Conservation (phyloP, 2,113 vertebrate genomes). For the Cyanoliseus patagonus region DNA sequence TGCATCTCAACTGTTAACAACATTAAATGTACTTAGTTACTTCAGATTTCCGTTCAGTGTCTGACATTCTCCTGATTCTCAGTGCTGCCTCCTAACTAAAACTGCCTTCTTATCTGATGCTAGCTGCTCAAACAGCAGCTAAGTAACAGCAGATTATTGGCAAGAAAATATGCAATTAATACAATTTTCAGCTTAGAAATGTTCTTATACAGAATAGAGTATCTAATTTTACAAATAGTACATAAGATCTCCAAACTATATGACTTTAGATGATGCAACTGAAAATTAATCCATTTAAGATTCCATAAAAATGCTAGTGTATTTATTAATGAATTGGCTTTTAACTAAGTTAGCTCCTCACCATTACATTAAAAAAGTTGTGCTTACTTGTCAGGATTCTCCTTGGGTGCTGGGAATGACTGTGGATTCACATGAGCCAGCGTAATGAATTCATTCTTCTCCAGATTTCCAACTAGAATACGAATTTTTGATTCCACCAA, state of each 20-base stretch:
- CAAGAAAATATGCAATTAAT: not conserved
- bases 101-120: not conserved
- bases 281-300: not conserved
- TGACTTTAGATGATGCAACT: not conserved
- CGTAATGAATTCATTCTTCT: constrained; percentile 88
- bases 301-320: not conserved
- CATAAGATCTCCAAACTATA: not conserved
- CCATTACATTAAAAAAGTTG: not conserved
- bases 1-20: not conserved
- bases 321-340: not conserved
- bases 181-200: not conserved
- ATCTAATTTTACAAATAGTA: not conserved
- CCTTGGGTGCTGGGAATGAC: constrained; percentile 83
- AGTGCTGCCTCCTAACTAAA: not conserved
- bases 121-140: not conserved
- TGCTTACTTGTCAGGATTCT: constrained; percentile 84
- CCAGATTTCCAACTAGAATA: constrained; percentile 87
- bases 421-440: constrained; percentile 86
- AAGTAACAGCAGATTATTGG: not conserved
- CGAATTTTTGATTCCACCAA: constrained; percentile 93
- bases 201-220: not conserved
- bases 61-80: not conserved
- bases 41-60: not conserved
- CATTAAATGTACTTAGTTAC: not conserved
- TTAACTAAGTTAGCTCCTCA: not conserved